These are phyloP conservation scores for Drosophila nebulosa DNA, from an alignment of 1,140 invertebrate genomes.

Conservation along the genomic window DNA sequence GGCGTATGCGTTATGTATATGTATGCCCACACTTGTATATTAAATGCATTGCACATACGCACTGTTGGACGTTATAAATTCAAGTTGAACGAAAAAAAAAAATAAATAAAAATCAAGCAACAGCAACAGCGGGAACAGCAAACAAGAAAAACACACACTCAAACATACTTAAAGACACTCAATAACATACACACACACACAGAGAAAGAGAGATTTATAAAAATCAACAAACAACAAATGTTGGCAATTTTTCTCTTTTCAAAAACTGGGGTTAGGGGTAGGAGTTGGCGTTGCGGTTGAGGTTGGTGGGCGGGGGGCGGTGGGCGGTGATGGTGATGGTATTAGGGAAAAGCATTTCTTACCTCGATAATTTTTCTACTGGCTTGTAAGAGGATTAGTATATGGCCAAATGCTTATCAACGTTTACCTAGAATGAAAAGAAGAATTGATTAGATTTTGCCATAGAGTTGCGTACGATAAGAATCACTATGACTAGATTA, in stretches of 20 bases:
- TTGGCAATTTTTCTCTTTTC: neutral
- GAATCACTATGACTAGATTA: too few relatives aligned
- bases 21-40: constrained; percentile 13
- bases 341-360: too few relatives aligned
- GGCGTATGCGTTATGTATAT: constrained; percentile 56
- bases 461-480: neutral
- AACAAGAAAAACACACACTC: constrained; percentile 2
- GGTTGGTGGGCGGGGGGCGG: too few relatives aligned
- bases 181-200: neutral
- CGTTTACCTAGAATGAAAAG: neutral
- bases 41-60: constrained; percentile 63
- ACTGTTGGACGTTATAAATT: constrained; percentile 31
- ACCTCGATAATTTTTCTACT: neutral
- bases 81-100: constrained; percentile 51
- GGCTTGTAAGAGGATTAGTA: neutral
- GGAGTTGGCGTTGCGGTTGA: too few relatives aligned
- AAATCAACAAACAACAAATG: neutral
- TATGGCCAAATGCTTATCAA: neutral
- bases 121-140: neutral
- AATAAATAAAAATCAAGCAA: constrained; percentile 31
- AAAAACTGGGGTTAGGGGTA: neutral
- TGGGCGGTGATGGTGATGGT: too few relatives aligned
- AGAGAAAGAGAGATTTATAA: neutral
- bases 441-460: neutral
- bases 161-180: neutral